Evolutionary conservation across 2,797 vertebrate species (phyloP).

Genomic region (Gymnoscopelus microlampas): DNA sequence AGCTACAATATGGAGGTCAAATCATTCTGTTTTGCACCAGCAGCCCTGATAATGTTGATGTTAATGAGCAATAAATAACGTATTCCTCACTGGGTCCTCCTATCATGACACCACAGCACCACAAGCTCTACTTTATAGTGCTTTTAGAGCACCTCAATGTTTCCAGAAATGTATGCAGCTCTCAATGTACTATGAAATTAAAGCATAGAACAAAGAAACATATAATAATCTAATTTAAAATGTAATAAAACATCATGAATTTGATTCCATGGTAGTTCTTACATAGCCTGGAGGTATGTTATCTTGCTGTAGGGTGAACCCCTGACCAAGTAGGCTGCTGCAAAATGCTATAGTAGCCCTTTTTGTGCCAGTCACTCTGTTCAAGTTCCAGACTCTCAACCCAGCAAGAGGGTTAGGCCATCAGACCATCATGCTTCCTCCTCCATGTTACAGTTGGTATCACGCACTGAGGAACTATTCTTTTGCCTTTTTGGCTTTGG

Average conservation of each 20-base stretch:
- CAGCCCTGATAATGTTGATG: no score
- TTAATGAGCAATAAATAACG: no score
- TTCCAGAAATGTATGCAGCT: no score
- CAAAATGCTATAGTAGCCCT: background rate
- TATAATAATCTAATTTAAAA: no score
- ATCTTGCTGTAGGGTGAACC: no score
- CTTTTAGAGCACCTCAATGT: background rate
- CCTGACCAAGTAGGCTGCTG: background rate
- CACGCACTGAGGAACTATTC: constrained; percentile 17
- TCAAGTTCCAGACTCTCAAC: constrained; percentile 7
- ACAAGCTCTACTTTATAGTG: background rate
- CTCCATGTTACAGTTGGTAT: constrained; percentile 19
- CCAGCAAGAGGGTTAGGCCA: constrained; percentile 4
- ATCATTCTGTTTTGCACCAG: no score
- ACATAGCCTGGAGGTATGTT: no score
- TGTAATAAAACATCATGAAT: no score
- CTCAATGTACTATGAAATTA: no score
- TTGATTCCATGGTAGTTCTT: no score
- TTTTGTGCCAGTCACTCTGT: constrained; percentile 11
- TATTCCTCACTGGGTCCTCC: no score
- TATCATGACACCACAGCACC: background rate
- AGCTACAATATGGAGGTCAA: background rate
- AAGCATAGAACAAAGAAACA: no score
- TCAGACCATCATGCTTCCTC: constrained; percentile 15
- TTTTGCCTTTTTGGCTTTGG: constrained; percentile 10